Conservation (phyloP, 37 sponge, comb jelly and placozoan species). For the Halichondria panicea region DNA sequence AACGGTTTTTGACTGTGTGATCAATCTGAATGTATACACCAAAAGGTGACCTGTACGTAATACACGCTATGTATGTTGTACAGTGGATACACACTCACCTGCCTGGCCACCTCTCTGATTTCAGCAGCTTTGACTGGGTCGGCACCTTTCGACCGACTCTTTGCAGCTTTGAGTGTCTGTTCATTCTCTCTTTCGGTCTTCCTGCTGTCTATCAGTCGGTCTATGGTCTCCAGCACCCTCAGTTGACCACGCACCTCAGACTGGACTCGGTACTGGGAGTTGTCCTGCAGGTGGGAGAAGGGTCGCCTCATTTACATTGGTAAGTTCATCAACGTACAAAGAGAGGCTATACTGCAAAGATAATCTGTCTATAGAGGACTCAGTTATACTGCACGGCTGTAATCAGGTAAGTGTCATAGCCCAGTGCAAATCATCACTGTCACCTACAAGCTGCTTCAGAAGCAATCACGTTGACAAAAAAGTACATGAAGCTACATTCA, state of each 20-base stretch:
- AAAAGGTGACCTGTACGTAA: too few species aligned
- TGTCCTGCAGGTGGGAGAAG: slow-evolving; percentile 62
- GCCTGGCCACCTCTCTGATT: slow-evolving; percentile 80
- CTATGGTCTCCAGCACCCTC: slow-evolving; percentile 73
- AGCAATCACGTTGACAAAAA: background rate
- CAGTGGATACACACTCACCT: slow-evolving; percentile 73
- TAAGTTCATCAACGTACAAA: background rate
- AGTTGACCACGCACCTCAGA: slow-evolving; percentile 62
- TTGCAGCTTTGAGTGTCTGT: slow-evolving; percentile 72
- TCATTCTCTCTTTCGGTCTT: slow-evolving; percentile 79
- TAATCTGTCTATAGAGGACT: background rate
- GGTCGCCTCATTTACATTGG: background rate
- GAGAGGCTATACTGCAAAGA: background rate
- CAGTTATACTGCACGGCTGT: background rate
- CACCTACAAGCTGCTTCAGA: background rate
- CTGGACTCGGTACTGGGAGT: slow-evolving; percentile 31
- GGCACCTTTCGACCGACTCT: slow-evolving; percentile 69
- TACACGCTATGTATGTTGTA: too few species aligned
- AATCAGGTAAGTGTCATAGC: background rate
- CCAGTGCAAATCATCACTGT: background rate
- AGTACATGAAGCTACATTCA: background rate
- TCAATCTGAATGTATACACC: too few species aligned
- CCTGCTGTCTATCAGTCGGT: slow-evolving; percentile 42
- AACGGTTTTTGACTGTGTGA: too few species aligned
- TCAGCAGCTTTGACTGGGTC: slow-evolving; percentile 78